A percentile compares a stretch with the other conserved stretches of the same genome.
phyloP scores from a whole-genome alignment of 2,797 vertebrate species.

The Hypotaenidia okinawae region DNA sequence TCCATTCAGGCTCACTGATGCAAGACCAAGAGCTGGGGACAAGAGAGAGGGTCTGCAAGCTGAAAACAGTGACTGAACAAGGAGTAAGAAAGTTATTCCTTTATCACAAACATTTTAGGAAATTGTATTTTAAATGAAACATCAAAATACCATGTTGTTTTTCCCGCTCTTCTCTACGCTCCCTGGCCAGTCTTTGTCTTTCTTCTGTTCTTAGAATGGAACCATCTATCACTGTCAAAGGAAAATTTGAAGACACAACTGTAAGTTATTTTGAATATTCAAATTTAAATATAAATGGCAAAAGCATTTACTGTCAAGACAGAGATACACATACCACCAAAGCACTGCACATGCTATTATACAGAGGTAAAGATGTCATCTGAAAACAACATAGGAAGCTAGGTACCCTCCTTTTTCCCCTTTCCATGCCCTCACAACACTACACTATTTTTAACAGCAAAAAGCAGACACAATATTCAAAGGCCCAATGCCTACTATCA shows the following conservation, averaged over 20 bases:
- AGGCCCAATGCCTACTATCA: background rate
- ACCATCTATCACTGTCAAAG: conserved; percentile 87
- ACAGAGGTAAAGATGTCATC: background rate
- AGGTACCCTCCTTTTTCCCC: background rate
- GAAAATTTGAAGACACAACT: conserved; percentile 3
- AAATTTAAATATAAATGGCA: background rate
- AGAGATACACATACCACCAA: background rate
- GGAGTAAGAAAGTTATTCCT: background rate
- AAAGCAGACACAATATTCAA: background rate
- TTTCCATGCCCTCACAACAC: background rate
- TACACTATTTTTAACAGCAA: background rate
- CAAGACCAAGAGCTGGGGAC: background rate
- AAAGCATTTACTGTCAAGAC: background rate
- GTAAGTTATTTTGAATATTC: background rate
- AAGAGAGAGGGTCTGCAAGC: background rate
- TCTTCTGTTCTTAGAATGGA: conserved; percentile 90
- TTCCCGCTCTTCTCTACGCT: conserved; percentile 90
- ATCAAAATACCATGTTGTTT: conserved; percentile 86
- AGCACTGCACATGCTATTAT: background rate
- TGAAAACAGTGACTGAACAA: background rate
- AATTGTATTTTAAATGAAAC: background rate
- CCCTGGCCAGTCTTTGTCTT: conserved; percentile 90
- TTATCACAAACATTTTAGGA: background rate
- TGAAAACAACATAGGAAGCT: background rate
- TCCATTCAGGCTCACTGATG: background rate